Evolutionary conservation across 2,797 vertebrate species (phyloP).

Genomic region (Bryconaethiops microstoma): DNA sequence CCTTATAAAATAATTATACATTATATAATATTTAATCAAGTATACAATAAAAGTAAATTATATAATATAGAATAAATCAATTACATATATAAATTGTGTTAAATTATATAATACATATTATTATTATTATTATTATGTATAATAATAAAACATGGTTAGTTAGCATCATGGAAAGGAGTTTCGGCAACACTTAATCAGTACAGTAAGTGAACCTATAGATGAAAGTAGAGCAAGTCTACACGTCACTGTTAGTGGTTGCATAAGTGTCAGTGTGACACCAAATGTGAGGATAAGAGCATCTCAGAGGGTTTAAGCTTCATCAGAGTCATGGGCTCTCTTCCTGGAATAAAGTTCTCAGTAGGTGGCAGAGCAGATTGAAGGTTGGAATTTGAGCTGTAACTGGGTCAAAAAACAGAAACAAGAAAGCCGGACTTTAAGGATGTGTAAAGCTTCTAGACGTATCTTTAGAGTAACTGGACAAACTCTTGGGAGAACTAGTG

Average conservation of each 20-base stretch:
- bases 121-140: too few species aligned
- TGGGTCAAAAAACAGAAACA: conserved; percentile 57
- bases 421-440: conserved; percentile 31
- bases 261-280: conserved; percentile 38
- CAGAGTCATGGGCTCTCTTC: conserved; percentile 57
- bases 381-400: conserved; percentile 33
- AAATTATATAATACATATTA: too few species aligned
- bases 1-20: too few species aligned
- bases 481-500: not conserved
- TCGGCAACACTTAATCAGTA: not conserved
- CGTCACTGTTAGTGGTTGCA: conserved; percentile 8
- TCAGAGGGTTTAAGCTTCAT: conserved; percentile 62
- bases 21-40: too few species aligned
- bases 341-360: conserved; percentile 60
- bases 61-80: too few species aligned
- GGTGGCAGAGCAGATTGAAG: conserved; percentile 14
- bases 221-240: not conserved
- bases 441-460: not conserved
- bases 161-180: not conserved
- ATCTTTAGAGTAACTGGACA: not conserved
- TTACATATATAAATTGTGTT: too few species aligned
- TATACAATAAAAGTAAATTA: too few species aligned
- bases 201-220: not conserved
- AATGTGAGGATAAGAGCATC: conserved; percentile 64
- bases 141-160: not conserved